A percentile compares a stretch with the other conserved stretches of the same genome.
Evolutionary conservation across 1,140 invertebrate genomes (phyloP).

Genomic region (Bombus waltoni): DNA sequence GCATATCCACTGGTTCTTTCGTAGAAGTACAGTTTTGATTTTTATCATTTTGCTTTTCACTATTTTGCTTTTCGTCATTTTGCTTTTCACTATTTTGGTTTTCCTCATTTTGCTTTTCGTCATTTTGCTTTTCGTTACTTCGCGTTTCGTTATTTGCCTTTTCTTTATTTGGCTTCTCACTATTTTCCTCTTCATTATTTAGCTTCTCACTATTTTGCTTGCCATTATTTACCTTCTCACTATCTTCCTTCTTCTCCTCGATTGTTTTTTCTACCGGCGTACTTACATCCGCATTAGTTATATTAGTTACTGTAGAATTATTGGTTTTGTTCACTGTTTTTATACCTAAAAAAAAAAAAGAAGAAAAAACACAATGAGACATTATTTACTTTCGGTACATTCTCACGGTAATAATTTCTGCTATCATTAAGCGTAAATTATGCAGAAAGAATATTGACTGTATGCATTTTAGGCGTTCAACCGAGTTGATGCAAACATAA

Average conservation of each 20-base stretch:
- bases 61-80: neutral
- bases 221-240: neutral
- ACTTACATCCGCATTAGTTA: too few relatives aligned
- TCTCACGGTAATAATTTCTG: neutral
- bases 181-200: too few relatives aligned
- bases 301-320: neutral
- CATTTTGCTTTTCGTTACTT: neutral
- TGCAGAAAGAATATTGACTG: neutral
- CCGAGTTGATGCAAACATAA: neutral
- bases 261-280: neutral
- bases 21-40: slow-evolving; percentile 2
- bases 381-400: neutral
- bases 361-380: too few relatives aligned
- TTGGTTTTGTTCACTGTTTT: neutral
- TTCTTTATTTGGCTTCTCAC: too few relatives aligned
- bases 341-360: neutral
- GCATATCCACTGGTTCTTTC: slow-evolving; percentile 42
- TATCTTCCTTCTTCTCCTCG: neutral
- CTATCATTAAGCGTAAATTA: neutral
- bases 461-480: too few relatives aligned
- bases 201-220: neutral
- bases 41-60: neutral
- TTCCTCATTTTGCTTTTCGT: too few relatives aligned
- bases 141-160: neutral
- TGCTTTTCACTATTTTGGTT: neutral